Base-by-base conservation (phyloP, 2,113 vertebrate species). In the Erythrocebus patas region DNA sequence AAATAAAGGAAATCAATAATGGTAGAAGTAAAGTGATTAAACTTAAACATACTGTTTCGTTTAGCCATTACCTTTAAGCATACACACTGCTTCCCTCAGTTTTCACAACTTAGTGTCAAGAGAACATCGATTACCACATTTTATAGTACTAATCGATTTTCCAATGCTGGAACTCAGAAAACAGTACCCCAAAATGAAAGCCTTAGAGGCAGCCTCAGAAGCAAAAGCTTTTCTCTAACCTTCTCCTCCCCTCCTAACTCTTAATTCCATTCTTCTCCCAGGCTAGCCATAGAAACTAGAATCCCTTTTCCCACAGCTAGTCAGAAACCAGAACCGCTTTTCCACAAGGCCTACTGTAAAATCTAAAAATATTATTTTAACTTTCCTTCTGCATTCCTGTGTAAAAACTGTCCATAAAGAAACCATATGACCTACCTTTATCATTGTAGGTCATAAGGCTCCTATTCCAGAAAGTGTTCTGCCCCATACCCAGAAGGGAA, bases 41-140 rank as follows among this genome's bases (percentile, higher is more conserved):
- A 57, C 23, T 73, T 68, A 81, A 95, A n/a, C 16, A 75, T 25
- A 50, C 68, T 75, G 95, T 79, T 86, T 92, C 79, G 87, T 64
- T 83, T 95, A 66, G 7, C 38, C 11, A 92, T 96, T 95, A 79
- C 89, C 38, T 92, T 89, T 83, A 90, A 81, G 30, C 57, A 92
- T 40, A 38, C 12, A 50, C 45, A 50, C n/a, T 59, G 14, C 5
- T 92, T 79, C 76, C 20, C 4, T 79, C 20, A 5, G 5, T 27
- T 75, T 75, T n/a, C 7, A 40, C 22, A 87, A 64, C 25, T 76
- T 75, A 84, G 23, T 35, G 16, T 38, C 2, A 32, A 14, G 4
- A 16, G 40, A 84, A n/a, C 11, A 80, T 4, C 30, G 82, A 87
- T 66, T 92, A 43, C 1, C 7, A 64, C 18, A 25, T 87, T 96